Base-by-base conservation (phyloP, 2,888 invertebrate species). In the Drosophila aldrichi region DNA sequence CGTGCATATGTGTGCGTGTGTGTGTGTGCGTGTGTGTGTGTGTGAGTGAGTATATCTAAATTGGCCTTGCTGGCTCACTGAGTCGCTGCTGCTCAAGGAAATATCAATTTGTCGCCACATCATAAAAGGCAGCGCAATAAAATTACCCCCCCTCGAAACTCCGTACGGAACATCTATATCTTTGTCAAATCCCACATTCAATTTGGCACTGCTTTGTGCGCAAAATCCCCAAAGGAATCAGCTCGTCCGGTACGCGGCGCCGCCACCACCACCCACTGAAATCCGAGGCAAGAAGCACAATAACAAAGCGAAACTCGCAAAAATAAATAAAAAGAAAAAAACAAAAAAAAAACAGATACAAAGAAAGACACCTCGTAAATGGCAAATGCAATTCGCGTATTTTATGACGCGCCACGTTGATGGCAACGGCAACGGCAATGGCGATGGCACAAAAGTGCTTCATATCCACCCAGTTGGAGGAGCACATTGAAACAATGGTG, bases 31-130 rank as follows among this genome's bases (percentile, higher is more conserved):
- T 41, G 43, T 6, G 43, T 44, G 48, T 10, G 29, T 29, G 29
- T 8, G 29, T 29, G 29, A n/a, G 63, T 44, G 55, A 58, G 61
- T 63, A 46, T 78, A 70, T 70, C 85, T 87, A 88, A 90, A 87
- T 87, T 87, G 90, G 85, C 90, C 79, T 74, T 73, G 77, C 78
- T 49, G 70, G 56, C 74, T 55, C 52, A 54, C 68, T 57, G 48
- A 62, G 52, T 68, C 64, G 56, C 58, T 34, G 56, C 56, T 34
- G 70, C 59, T 61, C 57, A 78, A 77, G 77, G 79, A 87, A 88
- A 90, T 90, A 90, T 88, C 91, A 91, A 90, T 86, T 91, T 91
- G 89, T 89, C 88, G 88, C 84, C 82, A 82, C 81, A 82, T 86
- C 88, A 86, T 87, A 91, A 91, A 90, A 90, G 90, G 82, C 81